Conservation (phyloP, 2,113 vertebrate genomes). For the Furnarius figulus region DNA sequence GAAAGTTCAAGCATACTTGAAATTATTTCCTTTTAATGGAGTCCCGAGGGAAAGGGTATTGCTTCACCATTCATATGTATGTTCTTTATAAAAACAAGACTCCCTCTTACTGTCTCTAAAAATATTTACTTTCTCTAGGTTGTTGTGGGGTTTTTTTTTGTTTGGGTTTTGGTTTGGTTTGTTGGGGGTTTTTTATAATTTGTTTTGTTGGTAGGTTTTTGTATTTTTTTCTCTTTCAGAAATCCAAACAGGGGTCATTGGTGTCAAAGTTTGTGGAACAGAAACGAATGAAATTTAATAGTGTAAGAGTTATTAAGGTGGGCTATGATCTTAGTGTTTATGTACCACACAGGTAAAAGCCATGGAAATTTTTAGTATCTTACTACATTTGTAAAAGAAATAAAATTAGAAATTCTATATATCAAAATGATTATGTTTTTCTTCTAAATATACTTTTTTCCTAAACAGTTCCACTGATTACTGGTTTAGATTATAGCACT, state of each 20-base stretch:
- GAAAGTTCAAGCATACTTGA: not conserved
- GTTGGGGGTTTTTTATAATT: not conserved
- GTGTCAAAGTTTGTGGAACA: not conserved
- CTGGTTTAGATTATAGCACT: not conserved
- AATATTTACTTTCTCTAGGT: not conserved
- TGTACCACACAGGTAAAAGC: not conserved
- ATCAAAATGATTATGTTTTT: not conserved
- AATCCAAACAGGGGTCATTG: not conserved
- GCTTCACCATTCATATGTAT: not conserved
- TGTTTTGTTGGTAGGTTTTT: rapidly evolving
- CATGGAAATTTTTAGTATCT: not conserved
- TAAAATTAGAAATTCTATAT: not conserved
- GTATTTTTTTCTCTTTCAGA: not conserved
- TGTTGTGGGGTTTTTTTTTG: no score
- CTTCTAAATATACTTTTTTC: not conserved
- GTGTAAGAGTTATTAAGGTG: no score
- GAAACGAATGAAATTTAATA: no score
- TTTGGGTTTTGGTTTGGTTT: no score
- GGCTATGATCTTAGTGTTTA: not conserved
- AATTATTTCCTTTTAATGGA: not conserved
- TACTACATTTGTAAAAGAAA: not conserved
- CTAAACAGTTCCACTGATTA: not conserved
- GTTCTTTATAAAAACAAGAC: not conserved
- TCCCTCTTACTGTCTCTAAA: not conserved
- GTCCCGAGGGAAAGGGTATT: not conserved